Conservation (phyloP, 2,797 vertebrate genomes). For the Chelidonichthys spinosus region DNA sequence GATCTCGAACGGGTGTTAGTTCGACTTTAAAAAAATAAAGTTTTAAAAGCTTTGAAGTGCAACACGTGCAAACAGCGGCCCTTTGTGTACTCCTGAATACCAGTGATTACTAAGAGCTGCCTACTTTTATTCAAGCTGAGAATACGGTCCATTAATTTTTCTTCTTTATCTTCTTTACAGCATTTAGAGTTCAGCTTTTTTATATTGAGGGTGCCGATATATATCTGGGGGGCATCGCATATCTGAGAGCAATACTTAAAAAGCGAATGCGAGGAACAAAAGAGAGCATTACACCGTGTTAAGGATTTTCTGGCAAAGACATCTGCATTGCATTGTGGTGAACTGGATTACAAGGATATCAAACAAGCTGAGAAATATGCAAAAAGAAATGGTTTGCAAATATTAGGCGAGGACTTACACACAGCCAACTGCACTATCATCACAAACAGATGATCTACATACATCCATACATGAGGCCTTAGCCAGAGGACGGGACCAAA, state of each 20-base stretch:
- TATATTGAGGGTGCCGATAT: constrained; percentile 30
- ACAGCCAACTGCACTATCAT: constrained; percentile 38
- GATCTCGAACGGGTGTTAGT: constrained; percentile 45
- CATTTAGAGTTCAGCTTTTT: constrained; percentile 24
- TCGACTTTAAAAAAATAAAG: constrained; percentile 36
- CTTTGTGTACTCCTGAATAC: constrained; percentile 37
- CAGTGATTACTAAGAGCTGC: constrained; percentile 42
- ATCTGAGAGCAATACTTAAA: constrained; percentile 48
- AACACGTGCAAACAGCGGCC: constrained; percentile 7
- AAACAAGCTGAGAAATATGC: constrained; percentile 39
- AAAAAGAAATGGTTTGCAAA: constrained; percentile 46
- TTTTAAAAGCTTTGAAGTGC: constrained; percentile 46
- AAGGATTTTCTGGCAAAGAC: constrained; percentile 36
- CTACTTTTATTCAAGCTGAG: constrained; percentile 13
- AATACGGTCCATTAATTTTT: constrained; percentile 41
- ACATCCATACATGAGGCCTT: constrained; percentile 49
- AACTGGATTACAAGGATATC: constrained; percentile 39
- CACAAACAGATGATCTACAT: constrained; percentile 43
- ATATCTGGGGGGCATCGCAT: constrained; percentile 19
- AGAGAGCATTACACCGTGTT: constrained; percentile 27
- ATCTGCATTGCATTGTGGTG: constrained; percentile 25
- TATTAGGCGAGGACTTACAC: constrained; percentile 46
- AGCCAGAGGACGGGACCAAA: constrained; percentile 19
- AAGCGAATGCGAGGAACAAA: constrained; percentile 31
- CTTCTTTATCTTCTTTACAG: constrained; percentile 36